Conservation (phyloP, 2,888 invertebrate genomes). For the Coelopa pilipes region DNA sequence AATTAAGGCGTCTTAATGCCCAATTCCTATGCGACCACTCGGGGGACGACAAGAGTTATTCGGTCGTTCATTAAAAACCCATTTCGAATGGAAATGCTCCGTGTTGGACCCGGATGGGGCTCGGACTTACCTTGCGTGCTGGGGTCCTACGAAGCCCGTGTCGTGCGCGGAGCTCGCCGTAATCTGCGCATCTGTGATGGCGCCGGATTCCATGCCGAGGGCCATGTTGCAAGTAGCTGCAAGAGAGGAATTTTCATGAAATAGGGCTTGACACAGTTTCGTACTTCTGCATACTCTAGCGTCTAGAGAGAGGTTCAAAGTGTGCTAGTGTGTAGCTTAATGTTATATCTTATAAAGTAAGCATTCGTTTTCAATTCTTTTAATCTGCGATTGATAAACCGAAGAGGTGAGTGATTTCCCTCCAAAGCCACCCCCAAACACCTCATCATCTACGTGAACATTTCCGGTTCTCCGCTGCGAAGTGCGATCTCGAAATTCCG, state of each 20-base stretch:
- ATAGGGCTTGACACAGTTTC: too few species aligned
- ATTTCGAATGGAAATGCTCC: not conserved
- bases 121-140: constrained; percentile 77
- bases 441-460: too few species aligned
- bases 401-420: too few species aligned
- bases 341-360: too few species aligned
- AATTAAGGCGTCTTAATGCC: too few species aligned
- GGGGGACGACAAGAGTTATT: not conserved
- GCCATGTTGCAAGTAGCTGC: constrained; percentile 77
- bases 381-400: too few species aligned
- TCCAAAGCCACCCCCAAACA: too few species aligned
- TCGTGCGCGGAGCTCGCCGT: constrained; percentile 86
- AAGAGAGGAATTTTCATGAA: constrained; percentile 48
- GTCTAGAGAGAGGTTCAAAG: too few species aligned
- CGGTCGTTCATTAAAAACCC: constrained; percentile 18
- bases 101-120: not conserved
- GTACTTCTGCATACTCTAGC: too few species aligned
- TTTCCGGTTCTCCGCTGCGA: too few species aligned
- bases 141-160: constrained; percentile 82
- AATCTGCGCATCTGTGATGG: constrained; percentile 81
- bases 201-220: constrained; percentile 84
- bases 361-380: not conserved
- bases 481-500: too few species aligned
- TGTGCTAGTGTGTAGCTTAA: not conserved
- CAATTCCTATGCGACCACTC: not conserved